phyloP scores from a whole-genome alignment of 1,140 invertebrate species.

The Cecropterus lyciades region DNA sequence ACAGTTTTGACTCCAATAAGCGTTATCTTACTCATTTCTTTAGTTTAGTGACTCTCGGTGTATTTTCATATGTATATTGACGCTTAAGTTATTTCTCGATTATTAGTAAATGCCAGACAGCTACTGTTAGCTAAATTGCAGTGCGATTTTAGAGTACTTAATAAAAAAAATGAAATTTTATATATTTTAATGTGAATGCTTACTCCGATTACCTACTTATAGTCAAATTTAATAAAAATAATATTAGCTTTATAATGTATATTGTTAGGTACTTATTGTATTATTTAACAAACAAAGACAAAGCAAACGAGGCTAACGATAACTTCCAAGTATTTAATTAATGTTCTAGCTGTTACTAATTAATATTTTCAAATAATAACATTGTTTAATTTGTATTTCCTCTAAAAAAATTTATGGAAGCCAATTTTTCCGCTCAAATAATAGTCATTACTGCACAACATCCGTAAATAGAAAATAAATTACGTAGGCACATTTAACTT shows the following conservation, averaged over 20 bases:
- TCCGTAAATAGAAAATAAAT: conserved; percentile 16
- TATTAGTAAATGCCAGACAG: conserved; percentile 9
- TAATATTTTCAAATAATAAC: conserved; percentile 13
- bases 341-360: conserved; percentile 21
- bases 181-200: conserved; percentile 56
- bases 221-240: conserved; percentile 72
- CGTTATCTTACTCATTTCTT: conserved; percentile 20
- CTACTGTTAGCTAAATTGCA: conserved; percentile 10
- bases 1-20: conserved; percentile 22
- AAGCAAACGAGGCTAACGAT: conserved; percentile 68
- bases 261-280: conserved; percentile 62
- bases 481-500: not conserved
- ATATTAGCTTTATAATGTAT: conserved; percentile 58
- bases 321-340: conserved; percentile 36
- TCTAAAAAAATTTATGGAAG: conserved; percentile 21
- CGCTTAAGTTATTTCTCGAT: conserved; percentile 33
- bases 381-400: conserved; percentile 30
- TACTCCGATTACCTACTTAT: conserved; percentile 78
- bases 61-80: conserved; percentile 25
- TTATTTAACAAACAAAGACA: conserved; percentile 56
- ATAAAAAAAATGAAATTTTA: conserved; percentile 35
- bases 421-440: conserved; percentile 18
- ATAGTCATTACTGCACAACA: conserved; percentile 20
- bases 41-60: conserved; percentile 3
- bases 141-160: conserved; percentile 16